Evolutionary conservation across 2,888 invertebrate species (phyloP).

Genomic region (Bembecia ichneumoniformis): DNA sequence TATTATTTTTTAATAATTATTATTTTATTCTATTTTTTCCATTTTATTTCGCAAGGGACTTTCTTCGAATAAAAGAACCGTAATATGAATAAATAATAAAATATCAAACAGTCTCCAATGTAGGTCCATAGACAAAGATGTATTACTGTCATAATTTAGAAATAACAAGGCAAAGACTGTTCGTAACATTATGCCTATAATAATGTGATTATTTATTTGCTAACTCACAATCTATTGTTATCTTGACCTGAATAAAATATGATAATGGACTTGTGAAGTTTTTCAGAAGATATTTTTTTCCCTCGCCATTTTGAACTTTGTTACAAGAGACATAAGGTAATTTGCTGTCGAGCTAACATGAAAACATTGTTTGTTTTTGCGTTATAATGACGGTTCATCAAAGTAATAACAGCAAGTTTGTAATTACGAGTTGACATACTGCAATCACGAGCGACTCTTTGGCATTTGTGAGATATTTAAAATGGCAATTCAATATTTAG

Average conservation of each 20-base stretch:
- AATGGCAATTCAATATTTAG: no score
- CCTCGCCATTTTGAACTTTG: no score
- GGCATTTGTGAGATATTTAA: neutral
- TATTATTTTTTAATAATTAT: no score
- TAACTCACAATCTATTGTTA: neutral
- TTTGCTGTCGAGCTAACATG: no score
- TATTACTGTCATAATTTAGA: neutral
- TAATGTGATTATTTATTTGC: neutral
- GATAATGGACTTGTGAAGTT: neutral
- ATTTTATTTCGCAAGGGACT: no score
- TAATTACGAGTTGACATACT: conserved; percentile 7
- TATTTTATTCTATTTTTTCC: no score
- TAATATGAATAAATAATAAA: no score
- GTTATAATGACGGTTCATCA: conserved; percentile 4
- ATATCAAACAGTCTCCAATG: no score
- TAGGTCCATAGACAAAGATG: neutral
- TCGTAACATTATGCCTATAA: neutral
- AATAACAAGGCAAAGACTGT: neutral
- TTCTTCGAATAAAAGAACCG: no score
- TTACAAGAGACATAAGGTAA: no score
- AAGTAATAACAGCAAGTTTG: conserved; percentile 5
- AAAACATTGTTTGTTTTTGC: neutral
- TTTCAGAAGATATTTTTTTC: neutral
- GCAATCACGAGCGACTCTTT: conserved; percentile 1
- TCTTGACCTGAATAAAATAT: neutral